Evolutionary conservation across 2,888 invertebrate species (phyloP), one percentile per base, ranked within the genome.

Genomic region (Dusona sp.): DNA sequence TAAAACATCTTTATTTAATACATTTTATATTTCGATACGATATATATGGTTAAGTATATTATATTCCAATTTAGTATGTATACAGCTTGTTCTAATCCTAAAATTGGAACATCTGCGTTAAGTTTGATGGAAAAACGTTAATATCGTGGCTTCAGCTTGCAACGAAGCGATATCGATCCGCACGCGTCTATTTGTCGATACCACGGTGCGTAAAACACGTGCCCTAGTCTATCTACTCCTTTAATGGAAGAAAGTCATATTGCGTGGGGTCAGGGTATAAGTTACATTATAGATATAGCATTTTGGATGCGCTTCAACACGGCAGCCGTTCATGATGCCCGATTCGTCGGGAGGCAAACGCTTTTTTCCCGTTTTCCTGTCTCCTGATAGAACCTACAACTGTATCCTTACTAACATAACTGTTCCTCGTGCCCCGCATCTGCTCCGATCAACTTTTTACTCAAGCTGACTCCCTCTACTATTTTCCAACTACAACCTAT

Each of bases 241-340:
- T 74, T 29, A 61, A 61, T 33, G 38, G 68, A 82, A 65, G 73
- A 79, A 72, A 67, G 68, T 75, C 82, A 82, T 75, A 77, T 77
- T 85, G 79, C 68, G 79, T 42, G 65, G 79, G 79, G 75, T 77
- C 79, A 79, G 48, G 65, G 78, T 79, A 68, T 85, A 82, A 84
- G 79, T 87, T 88, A 87, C 85, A 87, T 86, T 80, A 86, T 85
- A 57, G 85, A 80, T 68, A 79, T 80, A 83, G 36, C 45, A 61
- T 61, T 7, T 64, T 67, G 42, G 51, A 68, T 64, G 51, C 25
- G 65, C 79, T 73, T 84, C 79, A 74, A 57, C 68, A 65, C 65
- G 74, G 79, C 84, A 82, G 77, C 84, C 79, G 75, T 74, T 29
- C 25, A 64, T 72, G 61, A 81, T 74, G 72, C 57, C 65, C 72